Base-by-base conservation (phyloP, 2,888 invertebrate species). In the Pollenia angustigena region DNA sequence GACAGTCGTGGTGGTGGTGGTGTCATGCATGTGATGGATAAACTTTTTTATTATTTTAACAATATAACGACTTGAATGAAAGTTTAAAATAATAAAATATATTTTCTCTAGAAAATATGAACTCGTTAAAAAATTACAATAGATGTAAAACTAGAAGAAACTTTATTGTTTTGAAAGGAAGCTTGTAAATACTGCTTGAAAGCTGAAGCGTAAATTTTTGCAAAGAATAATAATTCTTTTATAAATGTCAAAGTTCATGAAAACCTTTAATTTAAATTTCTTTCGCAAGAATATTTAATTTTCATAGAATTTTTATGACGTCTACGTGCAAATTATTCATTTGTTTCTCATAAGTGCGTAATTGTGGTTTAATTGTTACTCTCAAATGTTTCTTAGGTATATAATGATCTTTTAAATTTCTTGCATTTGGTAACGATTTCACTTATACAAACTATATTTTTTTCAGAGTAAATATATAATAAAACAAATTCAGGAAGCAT, bases 181-280 rank as follows among this genome's bases (percentile, higher is more conserved):
- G n/a, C n/a, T n/a, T n/a, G n/a, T n/a, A n/a, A n/a, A n/a, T n/a
- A n/a, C n/a, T n/a, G n/a, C n/a, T n/a, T n/a, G n/a, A n/a, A n/a
- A n/a, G n/a, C n/a, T n/a, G n/a, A n/a, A n/a, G n/a, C n/a, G n/a
- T n/a, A n/a, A n/a, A n/a, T n/a, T n/a, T n/a, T n/a, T n/a, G n/a
- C n/a, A n/a, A n/a, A n/a, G n/a, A n/a, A n/a, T n/a, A n/a, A n/a
- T n/a, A n/a, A 18, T 44, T 48, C 18, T 81, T 56, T 68, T 12
- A 12, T 42, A 60, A 75, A 82, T 69, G 75, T 69, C 60, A 82
- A 75, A 82, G 68, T 75, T 82, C 68, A 46, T 56, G 40, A 42
- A 40, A 14, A 48, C 18, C 40, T 48, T 10, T 40, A 12, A 40
- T 48, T 62, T 56, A 32, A 14, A 48, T 48, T 0, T n/a, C 16